Conservation (phyloP, 2,113 vertebrate genomes). For the Hydropotes inermis region DNA sequence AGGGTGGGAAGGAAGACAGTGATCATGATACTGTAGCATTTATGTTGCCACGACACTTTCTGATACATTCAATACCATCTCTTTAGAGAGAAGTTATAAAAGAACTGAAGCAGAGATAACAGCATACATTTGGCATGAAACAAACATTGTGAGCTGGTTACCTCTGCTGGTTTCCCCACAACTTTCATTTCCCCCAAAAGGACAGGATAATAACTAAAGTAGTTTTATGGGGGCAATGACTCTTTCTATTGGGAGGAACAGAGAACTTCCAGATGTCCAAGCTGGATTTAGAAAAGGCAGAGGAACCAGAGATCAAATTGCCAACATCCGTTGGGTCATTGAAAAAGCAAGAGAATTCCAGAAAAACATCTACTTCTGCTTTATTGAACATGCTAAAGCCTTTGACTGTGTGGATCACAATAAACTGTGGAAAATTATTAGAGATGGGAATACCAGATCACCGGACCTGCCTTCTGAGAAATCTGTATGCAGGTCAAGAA, state of each 20-base stretch:
- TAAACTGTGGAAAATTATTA: not conserved
- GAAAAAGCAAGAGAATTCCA: not conserved
- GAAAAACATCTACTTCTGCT: not conserved
- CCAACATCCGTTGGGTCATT: not conserved
- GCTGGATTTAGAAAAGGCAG: not conserved
- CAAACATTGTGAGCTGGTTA: not conserved
- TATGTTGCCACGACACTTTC: not conserved
- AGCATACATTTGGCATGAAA: not conserved
- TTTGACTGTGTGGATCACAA: not conserved
- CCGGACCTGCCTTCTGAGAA: not conserved
- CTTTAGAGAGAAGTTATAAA: not conserved
- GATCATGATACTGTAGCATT: not conserved
- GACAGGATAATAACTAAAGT: not conserved
- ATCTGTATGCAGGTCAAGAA: not conserved
- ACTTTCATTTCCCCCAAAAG: not conserved
- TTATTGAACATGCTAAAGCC: not conserved
- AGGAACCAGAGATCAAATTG: not conserved
- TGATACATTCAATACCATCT: not conserved
- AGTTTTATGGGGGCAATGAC: not conserved
- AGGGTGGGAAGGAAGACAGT: not conserved
- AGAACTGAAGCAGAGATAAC: not conserved
- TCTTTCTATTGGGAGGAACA: not conserved
- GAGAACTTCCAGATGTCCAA: not conserved
- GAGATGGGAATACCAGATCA: not conserved
- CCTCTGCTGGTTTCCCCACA: not conserved